A percentile compares a stretch with the other conserved stretches of the same genome.
These are phyloP conservation scores for Pachycephala philippinensis DNA, from an alignment of 2,113 vertebrate species.

Conservation along the genomic window DNA sequence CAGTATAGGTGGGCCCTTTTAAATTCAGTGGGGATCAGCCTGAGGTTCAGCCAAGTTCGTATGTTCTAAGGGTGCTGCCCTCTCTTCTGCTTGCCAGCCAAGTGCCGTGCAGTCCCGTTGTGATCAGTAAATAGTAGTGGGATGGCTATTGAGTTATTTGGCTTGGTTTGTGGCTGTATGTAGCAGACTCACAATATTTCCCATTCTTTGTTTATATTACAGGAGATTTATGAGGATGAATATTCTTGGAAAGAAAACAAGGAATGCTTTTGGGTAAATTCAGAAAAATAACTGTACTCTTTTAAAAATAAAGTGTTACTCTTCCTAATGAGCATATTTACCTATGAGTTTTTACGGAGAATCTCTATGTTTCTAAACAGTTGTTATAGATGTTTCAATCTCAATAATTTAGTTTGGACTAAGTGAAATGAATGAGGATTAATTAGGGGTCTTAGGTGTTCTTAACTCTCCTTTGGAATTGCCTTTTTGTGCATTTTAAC, in stretches of 20 bases:
- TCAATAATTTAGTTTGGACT: background rate
- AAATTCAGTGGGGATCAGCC: background rate
- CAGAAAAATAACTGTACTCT: background rate
- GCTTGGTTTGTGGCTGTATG: background rate
- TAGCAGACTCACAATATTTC: background rate
- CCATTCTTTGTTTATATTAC: background rate
- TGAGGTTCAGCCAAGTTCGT: background rate
- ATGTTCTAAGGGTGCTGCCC: background rate
- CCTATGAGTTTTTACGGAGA: background rate
- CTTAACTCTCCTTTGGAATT: background rate
- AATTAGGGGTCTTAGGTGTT: background rate
- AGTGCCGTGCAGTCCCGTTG: background rate
- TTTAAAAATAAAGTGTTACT: background rate
- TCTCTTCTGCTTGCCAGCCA: background rate
- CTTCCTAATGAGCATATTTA: background rate
- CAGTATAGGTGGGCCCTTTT: background rate
- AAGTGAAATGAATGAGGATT: background rate
- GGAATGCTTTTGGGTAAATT: slow-evolving; percentile 11
- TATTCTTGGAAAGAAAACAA: slow-evolving; percentile 25
- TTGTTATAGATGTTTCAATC: background rate
- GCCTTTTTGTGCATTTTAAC: background rate
- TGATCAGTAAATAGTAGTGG: background rate
- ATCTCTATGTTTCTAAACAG: background rate
- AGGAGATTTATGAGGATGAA: background rate
- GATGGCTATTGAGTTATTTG: background rate